Conservation (phyloP, 2,113 vertebrate species). For the Pseudorasbora parva region DNA sequence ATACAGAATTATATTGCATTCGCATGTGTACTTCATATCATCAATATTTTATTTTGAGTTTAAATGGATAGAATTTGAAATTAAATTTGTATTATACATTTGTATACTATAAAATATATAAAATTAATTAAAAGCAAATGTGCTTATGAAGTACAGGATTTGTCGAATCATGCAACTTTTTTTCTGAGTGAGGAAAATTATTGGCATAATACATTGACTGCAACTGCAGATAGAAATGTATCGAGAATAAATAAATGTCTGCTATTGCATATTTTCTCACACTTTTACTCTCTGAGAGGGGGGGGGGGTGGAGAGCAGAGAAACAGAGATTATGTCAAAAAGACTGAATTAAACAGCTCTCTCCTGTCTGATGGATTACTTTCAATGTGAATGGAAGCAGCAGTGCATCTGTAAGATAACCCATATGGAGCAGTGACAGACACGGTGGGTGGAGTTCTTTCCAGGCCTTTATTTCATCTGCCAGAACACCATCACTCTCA, state of each 20-base stretch:
- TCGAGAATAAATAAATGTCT: slow-evolving; percentile 5
- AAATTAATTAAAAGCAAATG: too few relatives aligned
- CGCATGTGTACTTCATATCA: not conserved
- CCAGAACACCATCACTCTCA: not conserved
- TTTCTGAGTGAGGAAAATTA: not conserved
- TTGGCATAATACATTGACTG: not conserved
- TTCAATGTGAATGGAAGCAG: slow-evolving; percentile 37
- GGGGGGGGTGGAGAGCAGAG: not conserved
- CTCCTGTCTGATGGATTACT: slow-evolving; percentile 40
- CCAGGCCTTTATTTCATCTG: not conserved
- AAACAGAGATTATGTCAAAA: slow-evolving; percentile 6
- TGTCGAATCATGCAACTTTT: not conserved
- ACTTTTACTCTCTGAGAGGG: not conserved
- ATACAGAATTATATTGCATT: not conserved
- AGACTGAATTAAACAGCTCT: slow-evolving; percentile 43
- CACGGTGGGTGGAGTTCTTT: not conserved
- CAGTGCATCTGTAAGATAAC: slow-evolving; percentile 33
- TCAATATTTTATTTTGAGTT: not conserved
- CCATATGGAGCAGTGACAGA: not conserved
- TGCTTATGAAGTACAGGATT: not conserved
- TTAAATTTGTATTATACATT: not conserved
- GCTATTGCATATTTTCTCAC: not conserved
- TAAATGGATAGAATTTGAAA: not conserved
- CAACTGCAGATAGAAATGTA: not conserved
- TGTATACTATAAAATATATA: not conserved